Evolutionary conservation across 2,113 vertebrate genomes (phyloP), one percentile per base, ranked within the genome.

Genomic region (Bolborhynchus lineola): DNA sequence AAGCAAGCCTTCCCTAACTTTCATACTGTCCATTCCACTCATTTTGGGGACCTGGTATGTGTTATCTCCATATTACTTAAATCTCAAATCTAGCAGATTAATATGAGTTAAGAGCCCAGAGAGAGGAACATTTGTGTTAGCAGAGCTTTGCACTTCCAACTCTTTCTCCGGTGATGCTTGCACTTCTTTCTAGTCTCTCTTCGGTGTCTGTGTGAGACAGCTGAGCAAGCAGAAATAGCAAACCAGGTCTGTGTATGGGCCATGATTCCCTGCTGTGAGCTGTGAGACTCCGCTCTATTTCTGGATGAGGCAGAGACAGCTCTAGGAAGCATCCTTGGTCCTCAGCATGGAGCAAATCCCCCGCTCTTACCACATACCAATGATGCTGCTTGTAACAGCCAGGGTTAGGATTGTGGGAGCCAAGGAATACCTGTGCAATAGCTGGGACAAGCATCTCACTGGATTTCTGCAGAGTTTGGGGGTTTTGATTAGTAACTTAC

Each of bases 161-260:
- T 81, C 13, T 59, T 68, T 8, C 47, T 59, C 50, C 0, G 1
- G n/a, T 59, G 29, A 57, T 90, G 33, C 75, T 33, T 89, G 75
- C 52, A 14, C 39, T 90, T 89, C 47, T 23, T 82, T 60, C 39
- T 44, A 14, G 42, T 62, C 24, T 64, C 52, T 87, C 31, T n/a
- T 85, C 62, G 44, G 81, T 11, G 29, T 11, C 59, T 3, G 2
- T 31, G 31, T 57, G 53, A 82, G 86, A 53, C n/a, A 82, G 57
- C 88, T 80, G 71, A 90, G 67, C 44, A 93, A 86, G 85, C 52
- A 93, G 75, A 92, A 80, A 69, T 6, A 76, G 82, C 81, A 93
- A 80, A 33, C 14, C 26, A 29, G 65, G 57, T 35, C 88, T 87
- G 65, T 55, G 8, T 60, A 60, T 47, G 47, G 74, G 67, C 78